Conservation (phyloP, 2,888 invertebrate genomes). For the Pseudanteris insignis region DNA sequence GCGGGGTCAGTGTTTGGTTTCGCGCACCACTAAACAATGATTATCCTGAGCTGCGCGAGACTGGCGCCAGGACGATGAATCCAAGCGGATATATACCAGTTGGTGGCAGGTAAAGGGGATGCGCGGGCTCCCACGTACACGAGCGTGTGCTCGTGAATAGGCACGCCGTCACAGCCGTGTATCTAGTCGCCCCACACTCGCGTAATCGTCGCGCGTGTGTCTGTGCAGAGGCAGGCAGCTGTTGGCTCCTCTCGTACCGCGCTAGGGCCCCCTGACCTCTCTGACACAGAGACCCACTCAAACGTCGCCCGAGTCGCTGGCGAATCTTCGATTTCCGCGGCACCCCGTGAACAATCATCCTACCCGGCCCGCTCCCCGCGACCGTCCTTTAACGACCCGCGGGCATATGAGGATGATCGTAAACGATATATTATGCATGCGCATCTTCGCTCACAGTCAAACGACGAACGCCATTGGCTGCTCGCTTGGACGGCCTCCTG, state of each 20-base stretch:
- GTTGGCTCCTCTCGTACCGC: slow-evolving; percentile 39
- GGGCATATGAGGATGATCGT: slow-evolving; percentile 33
- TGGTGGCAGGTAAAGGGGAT: slow-evolving; percentile 53
- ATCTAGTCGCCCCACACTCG: slow-evolving; percentile 42
- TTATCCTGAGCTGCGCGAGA: slow-evolving; percentile 54
- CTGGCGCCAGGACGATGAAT: slow-evolving; percentile 54
- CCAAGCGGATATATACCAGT: slow-evolving; percentile 55
- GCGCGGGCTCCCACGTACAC: slow-evolving; percentile 53
- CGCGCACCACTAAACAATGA: slow-evolving; percentile 52
- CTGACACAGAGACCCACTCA: slow-evolving; percentile 66
- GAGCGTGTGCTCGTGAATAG: slow-evolving; percentile 32
- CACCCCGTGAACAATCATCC: slow-evolving; percentile 34
- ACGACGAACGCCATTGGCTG: slow-evolving; percentile 46
- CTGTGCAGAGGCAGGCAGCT: slow-evolving; percentile 39
- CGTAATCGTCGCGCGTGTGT: slow-evolving; percentile 29
- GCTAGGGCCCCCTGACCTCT: slow-evolving; percentile 59
- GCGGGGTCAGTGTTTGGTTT: slow-evolving; percentile 13
- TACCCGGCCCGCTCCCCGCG: slow-evolving; percentile 22
- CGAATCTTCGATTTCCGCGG: slow-evolving; percentile 27
- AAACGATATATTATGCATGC: slow-evolving; percentile 45
- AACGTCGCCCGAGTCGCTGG: slow-evolving; percentile 18
- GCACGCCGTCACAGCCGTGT: slow-evolving; percentile 23
- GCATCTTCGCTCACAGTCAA: slow-evolving; percentile 7
- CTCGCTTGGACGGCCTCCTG: slow-evolving; percentile 56
- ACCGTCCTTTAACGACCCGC: slow-evolving; percentile 18